phyloP scores from a whole-genome alignment of 2,113 vertebrate species.

The Dendrocopos noguchii region DNA sequence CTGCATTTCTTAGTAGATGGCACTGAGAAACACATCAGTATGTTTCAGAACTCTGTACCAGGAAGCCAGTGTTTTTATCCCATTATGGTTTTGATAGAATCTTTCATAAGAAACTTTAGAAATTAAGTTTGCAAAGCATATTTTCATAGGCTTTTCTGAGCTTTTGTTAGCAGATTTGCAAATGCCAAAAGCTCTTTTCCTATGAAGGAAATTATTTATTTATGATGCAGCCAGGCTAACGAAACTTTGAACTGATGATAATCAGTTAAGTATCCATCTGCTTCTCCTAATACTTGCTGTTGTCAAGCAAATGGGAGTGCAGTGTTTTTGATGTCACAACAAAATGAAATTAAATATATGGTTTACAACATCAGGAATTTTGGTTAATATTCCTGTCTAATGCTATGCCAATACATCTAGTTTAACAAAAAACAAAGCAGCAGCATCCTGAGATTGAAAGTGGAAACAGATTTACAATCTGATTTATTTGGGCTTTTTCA shows the following conservation, averaged over 20 bases:
- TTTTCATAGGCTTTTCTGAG: neutral
- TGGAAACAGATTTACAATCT: neutral
- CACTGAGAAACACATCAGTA: neutral
- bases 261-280: neutral
- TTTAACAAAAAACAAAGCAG: neutral
- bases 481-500: neutral
- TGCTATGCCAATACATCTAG: neutral
- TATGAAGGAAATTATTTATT: conserved; percentile 6
- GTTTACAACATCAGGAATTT: neutral
- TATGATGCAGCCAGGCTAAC: neutral
- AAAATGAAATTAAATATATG: neutral
- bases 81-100: neutral
- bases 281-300: neutral
- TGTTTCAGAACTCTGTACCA: neutral
- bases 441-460: neutral
- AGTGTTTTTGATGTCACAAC: neutral
- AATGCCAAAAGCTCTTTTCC: neutral
- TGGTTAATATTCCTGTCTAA: neutral
- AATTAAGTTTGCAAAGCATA: neutral
- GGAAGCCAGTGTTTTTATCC: neutral
- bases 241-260: neutral
- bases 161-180: neutral
- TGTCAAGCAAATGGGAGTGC: neutral
- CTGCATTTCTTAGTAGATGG: neutral
- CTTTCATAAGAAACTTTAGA: neutral